phyloP scores from a whole-genome alignment of 1,140 invertebrate species.

The Atta cephalotes region DNA sequence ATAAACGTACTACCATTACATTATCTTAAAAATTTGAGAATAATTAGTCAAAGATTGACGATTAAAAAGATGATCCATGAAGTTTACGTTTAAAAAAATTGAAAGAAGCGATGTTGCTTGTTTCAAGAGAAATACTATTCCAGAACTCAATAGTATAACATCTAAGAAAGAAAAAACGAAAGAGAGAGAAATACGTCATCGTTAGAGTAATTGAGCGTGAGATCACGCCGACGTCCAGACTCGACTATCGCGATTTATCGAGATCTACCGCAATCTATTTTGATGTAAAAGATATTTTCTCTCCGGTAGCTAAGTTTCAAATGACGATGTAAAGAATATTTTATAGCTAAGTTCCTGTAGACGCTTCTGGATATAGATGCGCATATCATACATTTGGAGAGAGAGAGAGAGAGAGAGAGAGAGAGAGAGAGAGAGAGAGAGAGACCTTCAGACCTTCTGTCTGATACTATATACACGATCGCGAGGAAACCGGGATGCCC shows the following conservation, averaged over 20 bases:
- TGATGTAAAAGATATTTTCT: not conserved
- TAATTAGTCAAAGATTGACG: too few relatives aligned
- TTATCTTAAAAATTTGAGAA: too few relatives aligned
- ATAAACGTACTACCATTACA: too few relatives aligned
- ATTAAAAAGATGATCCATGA: too few relatives aligned
- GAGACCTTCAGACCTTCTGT: not conserved
- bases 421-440: not conserved
- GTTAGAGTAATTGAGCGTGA: not conserved
- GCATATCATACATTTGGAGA: not conserved
- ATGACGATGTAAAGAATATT: conserved; percentile 11
- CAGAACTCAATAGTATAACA: too few relatives aligned
- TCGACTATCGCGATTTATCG: not conserved
- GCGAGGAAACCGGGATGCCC: conserved; percentile 18
- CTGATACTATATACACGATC: conserved; percentile 2
- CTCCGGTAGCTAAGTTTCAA: not conserved
- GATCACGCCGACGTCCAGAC: not conserved
- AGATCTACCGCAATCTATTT: not conserved
- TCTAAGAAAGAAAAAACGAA: too few relatives aligned
- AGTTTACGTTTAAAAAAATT: too few relatives aligned
- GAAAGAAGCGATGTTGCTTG: too few relatives aligned
- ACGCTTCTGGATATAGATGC: not conserved
- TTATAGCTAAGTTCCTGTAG: not conserved
- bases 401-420: not conserved
- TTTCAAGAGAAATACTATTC: too few relatives aligned
- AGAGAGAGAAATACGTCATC: not conserved